Evolutionary conservation across 2,888 invertebrate genomes (phyloP).

Genomic region (Eupithecia vulgata): DNA sequence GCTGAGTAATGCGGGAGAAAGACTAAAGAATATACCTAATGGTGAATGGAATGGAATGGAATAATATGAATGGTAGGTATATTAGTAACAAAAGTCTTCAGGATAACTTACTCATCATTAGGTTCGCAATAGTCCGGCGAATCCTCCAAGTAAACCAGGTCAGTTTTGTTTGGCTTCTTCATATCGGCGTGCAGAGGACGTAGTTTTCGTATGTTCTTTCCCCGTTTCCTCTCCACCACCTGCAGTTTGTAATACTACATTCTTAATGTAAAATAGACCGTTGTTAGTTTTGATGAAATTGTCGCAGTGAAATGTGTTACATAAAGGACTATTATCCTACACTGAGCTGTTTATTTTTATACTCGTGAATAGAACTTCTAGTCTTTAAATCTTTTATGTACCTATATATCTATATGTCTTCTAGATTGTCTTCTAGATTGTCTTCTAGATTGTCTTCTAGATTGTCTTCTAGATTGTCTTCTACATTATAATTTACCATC

Average conservation of each 20-base stretch:
- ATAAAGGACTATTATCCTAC: background rate
- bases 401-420: too few species aligned
- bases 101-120: slow-evolving; percentile 88
- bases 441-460: too few species aligned
- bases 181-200: slow-evolving; percentile 89
- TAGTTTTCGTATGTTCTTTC: slow-evolving; percentile 87
- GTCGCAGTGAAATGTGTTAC: background rate
- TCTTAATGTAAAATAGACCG: slow-evolving; percentile 9
- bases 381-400: too few species aligned
- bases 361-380: background rate
- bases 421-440: too few species aligned
- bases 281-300: slow-evolving; percentile 3
- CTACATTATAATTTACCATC: too few species aligned
- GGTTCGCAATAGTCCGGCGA: slow-evolving; percentile 96
- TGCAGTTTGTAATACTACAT: slow-evolving; percentile 48
- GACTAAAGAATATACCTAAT: too few species aligned
- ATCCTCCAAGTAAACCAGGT: slow-evolving; percentile 94
- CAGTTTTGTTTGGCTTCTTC: slow-evolving; percentile 95
- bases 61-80: too few species aligned
- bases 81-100: background rate
- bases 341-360: too few species aligned
- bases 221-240: slow-evolving; percentile 86
- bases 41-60: too few species aligned
- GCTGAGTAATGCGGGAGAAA: too few species aligned
- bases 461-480: too few species aligned